Evolutionary conservation across 2,888 invertebrate species (phyloP).

Genomic region (Lithophane ornitopus): DNA sequence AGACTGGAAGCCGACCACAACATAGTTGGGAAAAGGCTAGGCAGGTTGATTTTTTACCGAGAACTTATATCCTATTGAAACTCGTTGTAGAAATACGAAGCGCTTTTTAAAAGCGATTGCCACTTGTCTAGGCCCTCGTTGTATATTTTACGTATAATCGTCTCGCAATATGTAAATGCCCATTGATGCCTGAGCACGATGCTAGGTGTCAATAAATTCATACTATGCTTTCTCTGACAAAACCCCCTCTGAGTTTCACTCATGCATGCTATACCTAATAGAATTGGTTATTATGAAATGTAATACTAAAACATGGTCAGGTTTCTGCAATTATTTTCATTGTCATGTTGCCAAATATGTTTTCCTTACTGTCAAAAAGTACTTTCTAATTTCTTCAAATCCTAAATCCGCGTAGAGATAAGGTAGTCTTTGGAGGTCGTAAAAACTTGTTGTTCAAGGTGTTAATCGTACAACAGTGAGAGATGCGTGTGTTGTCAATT

Average conservation of each 20-base stretch:
- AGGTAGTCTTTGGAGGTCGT: conserved; percentile 18
- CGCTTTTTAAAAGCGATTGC: background rate
- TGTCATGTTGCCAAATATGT: no score
- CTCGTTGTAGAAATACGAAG: no score
- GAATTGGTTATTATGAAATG: background rate
- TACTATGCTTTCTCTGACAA: background rate
- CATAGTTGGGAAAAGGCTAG: no score
- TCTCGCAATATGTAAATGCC: conserved; percentile 25
- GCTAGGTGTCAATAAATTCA: conserved; percentile 24
- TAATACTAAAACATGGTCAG: background rate
- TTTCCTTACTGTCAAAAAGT: no score
- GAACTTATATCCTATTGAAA: no score
- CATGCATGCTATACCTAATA: background rate
- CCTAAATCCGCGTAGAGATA: conserved; percentile 14
- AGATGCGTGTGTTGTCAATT: conserved; percentile 53
- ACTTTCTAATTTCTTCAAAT: conserved; percentile 9
- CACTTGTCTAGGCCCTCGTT: no score
- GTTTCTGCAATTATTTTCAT: background rate
- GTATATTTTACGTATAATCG: conserved; percentile 8
- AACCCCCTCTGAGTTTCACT: background rate
- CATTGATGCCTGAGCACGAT: conserved; percentile 2
- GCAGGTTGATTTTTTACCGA: no score
- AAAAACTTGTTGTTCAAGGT: conserved; percentile 26
- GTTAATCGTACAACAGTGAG: conserved; percentile 42
- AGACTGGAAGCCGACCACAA: no score